Base-by-base conservation (phyloP, 2,888 invertebrate genomes). In the Ophion slaviceki region DNA sequence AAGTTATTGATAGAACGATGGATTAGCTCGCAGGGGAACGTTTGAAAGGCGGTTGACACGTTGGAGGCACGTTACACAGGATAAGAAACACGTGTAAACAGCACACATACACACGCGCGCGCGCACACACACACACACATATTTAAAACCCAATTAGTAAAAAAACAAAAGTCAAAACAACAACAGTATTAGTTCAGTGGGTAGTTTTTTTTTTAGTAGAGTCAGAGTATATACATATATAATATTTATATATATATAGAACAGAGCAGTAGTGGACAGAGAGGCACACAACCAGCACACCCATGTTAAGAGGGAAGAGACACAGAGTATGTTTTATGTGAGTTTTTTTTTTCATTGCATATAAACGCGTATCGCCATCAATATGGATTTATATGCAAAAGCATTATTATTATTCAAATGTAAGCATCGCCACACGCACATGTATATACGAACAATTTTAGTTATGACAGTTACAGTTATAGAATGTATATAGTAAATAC, bases 211-310 rank as follows among this genome's bases (percentile, higher is more conserved):
- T 66, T 85, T 83, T 86, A 87, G 80, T 87, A 89, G 85, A 86
- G 62, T 83, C 45, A 83, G 82, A 86, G 64, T 83, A 71, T 36
- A 67, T 36, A 67, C 36, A 67, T 47, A 70, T 28, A 47, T 40
- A n/a, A 47, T 68, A 47, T 68, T 36, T 8, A 47, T 68, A 70
- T 47, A 47, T 28, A 78, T 75, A 68, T 91, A 91, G 79, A 90
- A 92, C 90, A 93, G 92, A 93, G 92, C 92, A 92, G 92, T 92
- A 91, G 92, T 93, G 92, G 93, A 93, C 93, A 93, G 94, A 93
- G 93, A 93, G 93, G 91, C 93, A 94, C 93, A 94, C 93, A 93
- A 90, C 92, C 89, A 92, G 92, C 93, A 93, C 93, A 94, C 92
- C 91, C 91, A 93, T 90, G 88, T 92, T 90, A 91, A 89, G 82